A percentile compares a stretch with the other conserved stretches of the same genome.
Evolutionary conservation across 2,888 invertebrate species (phyloP).

Genomic region (Cephus pulcher): DNA sequence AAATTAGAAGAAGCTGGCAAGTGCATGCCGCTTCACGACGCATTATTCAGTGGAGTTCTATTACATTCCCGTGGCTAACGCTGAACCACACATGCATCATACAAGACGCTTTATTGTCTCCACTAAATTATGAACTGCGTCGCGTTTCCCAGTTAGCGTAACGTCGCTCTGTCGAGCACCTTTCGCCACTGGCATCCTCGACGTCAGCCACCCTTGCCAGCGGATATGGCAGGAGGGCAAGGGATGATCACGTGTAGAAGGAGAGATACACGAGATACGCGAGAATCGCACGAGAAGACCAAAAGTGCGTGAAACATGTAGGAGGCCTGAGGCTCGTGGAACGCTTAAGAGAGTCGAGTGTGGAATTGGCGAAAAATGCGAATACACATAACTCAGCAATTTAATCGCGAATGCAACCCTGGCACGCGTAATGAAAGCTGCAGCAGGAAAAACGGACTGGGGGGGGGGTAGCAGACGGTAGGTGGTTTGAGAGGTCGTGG

Average conservation of each 20-base stretch:
- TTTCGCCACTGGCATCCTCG: not conserved
- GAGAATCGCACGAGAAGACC: slow-evolving; percentile 19
- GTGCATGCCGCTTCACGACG: slow-evolving; percentile 10
- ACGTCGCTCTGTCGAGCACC: not conserved
- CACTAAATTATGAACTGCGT: slow-evolving; percentile 13
- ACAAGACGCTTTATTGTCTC: slow-evolving; percentile 18
- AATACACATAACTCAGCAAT: slow-evolving; percentile 59
- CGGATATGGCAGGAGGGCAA: not conserved
- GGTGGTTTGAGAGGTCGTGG: slow-evolving; percentile 1
- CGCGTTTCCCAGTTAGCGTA: not conserved
- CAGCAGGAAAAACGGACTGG: slow-evolving; percentile 49
- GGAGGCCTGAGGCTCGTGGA: not conserved
- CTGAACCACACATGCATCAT: slow-evolving; percentile 21
- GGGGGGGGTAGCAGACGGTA: not conserved
- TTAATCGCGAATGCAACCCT: slow-evolving; percentile 57
- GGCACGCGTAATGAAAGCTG: slow-evolving; percentile 60
- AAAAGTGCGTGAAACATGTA: not conserved
- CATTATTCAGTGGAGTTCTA: slow-evolving; percentile 21
- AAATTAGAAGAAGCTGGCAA: not conserved
- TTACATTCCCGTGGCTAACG: slow-evolving; percentile 21
- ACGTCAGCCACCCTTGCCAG: not conserved
- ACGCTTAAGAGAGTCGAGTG: not conserved
- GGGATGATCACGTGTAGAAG: not conserved
- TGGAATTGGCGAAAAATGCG: slow-evolving; percentile 56
- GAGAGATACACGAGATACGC: slow-evolving; percentile 2